phyloP scores from a whole-genome alignment of 2,797 vertebrate species.

The Galagoides demidoff region DNA sequence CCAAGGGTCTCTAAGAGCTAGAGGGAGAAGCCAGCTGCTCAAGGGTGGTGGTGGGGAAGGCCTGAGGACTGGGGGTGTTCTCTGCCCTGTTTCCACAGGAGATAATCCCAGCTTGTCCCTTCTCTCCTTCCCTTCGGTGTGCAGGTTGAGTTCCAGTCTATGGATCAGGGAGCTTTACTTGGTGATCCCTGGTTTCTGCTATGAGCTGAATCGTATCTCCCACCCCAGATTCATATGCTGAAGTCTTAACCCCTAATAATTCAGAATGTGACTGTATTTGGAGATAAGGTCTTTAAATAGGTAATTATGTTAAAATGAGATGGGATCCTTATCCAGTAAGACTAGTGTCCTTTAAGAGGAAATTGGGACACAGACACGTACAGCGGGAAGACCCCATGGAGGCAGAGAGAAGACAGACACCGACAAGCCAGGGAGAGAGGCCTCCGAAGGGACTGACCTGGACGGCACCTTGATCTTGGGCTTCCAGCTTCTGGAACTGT shows the following conservation, averaged over 20 bases:
- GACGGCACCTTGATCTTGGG: not conserved
- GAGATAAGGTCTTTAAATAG: not conserved
- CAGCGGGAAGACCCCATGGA: rapidly evolving
- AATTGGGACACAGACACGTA: not conserved
- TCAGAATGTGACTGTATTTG: not conserved
- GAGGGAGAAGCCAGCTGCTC: not conserved
- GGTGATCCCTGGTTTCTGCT: not conserved
- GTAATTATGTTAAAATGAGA: not conserved
- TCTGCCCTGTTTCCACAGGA: not conserved
- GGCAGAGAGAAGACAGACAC: not conserved
- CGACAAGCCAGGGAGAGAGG: not conserved
- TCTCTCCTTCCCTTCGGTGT: not conserved
- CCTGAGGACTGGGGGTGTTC: rapidly evolving
- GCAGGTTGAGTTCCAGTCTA: not conserved
- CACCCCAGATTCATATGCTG: not conserved
- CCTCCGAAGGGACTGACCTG: not conserved
- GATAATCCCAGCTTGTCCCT: not conserved
- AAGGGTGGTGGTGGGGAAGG: not conserved
- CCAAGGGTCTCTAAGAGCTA: not conserved
- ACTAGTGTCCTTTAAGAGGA: not conserved
- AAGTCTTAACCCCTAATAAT: not conserved
- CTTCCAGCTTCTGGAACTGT: not conserved
- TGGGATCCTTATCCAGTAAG: not conserved
- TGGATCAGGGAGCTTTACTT: rapidly evolving
- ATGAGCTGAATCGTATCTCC: not conserved